phyloP scores from a whole-genome alignment of 2,797 vertebrate genomes.

The Gobio occitaniae region DNA sequence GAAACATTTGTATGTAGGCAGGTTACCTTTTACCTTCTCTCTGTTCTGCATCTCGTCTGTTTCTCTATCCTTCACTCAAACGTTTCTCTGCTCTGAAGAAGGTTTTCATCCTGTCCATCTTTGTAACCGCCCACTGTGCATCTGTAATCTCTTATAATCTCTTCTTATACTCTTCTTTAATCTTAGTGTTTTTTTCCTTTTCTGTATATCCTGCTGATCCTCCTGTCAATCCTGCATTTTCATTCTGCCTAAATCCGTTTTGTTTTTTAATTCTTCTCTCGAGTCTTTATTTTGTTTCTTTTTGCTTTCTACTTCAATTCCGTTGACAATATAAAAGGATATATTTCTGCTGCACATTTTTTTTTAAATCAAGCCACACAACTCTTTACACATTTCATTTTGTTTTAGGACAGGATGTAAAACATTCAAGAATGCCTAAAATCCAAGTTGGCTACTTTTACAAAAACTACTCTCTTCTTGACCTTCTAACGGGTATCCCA shows the following conservation, averaged over 20 bases:
- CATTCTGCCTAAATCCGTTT: conserved; percentile 30
- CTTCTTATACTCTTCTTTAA: conserved; percentile 67
- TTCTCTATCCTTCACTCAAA: conserved; percentile 51
- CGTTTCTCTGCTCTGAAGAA: conserved; percentile 18
- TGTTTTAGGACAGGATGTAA: background rate
- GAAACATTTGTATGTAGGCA: conserved; percentile 35
- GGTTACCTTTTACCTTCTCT: conserved; percentile 1
- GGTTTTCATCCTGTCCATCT: conserved; percentile 49
- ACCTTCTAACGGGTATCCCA: conserved; percentile 39
- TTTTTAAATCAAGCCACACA: background rate
- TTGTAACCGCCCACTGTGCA: conserved; percentile 45
- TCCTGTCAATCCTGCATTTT: conserved; percentile 40
- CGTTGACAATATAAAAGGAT: background rate
- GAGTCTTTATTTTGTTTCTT: conserved; percentile 24
- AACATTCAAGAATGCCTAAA: background rate
- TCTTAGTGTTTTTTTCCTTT: conserved; percentile 50
- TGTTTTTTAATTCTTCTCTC: conserved; percentile 16
- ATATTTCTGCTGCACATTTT: background rate
- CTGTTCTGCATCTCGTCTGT: conserved; percentile 45
- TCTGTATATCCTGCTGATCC: conserved; percentile 41
- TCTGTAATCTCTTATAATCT: conserved; percentile 63
- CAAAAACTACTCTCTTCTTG: conserved; percentile 28
- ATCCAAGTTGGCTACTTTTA: background rate
- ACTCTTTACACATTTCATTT: background rate
- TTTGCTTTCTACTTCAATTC: conserved; percentile 22